Evolutionary conservation across 2,888 invertebrate genomes (phyloP).

Genomic region (Lysandra bellargus): DNA sequence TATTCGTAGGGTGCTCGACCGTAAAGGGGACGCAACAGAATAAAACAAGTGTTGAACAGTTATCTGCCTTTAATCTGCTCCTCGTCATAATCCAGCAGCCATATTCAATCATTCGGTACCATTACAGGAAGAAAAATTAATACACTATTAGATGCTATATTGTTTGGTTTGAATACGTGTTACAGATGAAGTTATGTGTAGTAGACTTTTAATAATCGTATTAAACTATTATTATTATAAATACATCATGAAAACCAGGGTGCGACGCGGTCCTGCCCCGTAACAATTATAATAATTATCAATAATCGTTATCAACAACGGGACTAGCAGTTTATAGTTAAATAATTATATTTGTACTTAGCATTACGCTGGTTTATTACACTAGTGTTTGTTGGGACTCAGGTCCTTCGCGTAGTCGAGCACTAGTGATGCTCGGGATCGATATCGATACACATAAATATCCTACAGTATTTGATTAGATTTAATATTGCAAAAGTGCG

Average conservation of each 20-base stretch:
- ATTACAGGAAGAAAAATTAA: constrained; percentile 79
- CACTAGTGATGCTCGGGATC: constrained; percentile 42
- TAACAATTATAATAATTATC: constrained; percentile 56
- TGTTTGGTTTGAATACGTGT: constrained; percentile 80
- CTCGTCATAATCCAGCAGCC: constrained; percentile 77
- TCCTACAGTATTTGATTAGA: constrained; percentile 42
- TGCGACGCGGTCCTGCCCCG: constrained; percentile 72
- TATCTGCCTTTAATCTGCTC: constrained; percentile 79
- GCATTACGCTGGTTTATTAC: constrained; percentile 75
- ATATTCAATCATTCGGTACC: constrained; percentile 78
- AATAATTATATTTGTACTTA: constrained; percentile 77
- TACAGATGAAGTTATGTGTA: constrained; percentile 78
- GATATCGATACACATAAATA: constrained; percentile 43
- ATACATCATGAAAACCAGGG: constrained; percentile 78
- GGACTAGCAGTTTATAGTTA: constrained; percentile 75
- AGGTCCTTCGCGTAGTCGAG: constrained; percentile 58
- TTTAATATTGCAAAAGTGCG: constrained; percentile 45
- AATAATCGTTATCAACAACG: constrained; percentile 62
- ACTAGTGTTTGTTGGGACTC: constrained; percentile 74
- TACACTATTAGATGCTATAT: constrained; percentile 77
- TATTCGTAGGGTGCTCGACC: no score
- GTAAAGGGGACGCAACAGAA: constrained; percentile 42
- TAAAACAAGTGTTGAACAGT: constrained; percentile 77
- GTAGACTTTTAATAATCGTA: constrained; percentile 67
- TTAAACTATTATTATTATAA: constrained; percentile 73